Evolutionary conservation across 2,113 vertebrate species (phyloP).

Genomic region (Charadrius vociferus): DNA sequence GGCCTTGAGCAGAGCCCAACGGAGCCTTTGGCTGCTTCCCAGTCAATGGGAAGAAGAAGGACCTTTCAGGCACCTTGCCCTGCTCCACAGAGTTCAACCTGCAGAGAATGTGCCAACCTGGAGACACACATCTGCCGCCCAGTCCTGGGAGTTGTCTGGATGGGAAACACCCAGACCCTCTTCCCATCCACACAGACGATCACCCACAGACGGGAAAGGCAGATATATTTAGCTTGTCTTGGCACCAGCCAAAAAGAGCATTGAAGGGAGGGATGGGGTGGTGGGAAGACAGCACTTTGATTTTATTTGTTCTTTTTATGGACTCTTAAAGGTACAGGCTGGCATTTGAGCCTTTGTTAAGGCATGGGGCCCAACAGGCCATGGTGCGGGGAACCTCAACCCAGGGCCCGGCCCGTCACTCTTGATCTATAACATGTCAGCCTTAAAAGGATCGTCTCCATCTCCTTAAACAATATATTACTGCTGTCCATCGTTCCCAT

Average conservation of each 20-base stretch:
- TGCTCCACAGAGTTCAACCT: neutral
- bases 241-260: neutral
- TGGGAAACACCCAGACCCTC: neutral
- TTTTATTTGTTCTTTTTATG: neutral
- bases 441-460: constrained; percentile 61
- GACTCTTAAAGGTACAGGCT: neutral
- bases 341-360: neutral
- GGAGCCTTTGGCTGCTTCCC: neutral
- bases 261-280: neutral
- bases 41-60: neutral
- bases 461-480: constrained; percentile 56
- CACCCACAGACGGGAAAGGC: neutral
- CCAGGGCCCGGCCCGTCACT: neutral
- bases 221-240: neutral
- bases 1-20: neutral
- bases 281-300: neutral
- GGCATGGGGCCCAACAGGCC: neutral
- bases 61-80: neutral
- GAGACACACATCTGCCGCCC: neutral
- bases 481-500: constrained; percentile 57
- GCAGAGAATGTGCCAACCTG: rapidly evolving
- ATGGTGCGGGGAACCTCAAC: neutral
- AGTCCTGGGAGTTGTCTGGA: neutral
- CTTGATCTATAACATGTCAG: constrained; percentile 63
- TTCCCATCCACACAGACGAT: neutral